phyloP scores from a whole-genome alignment of 2,888 invertebrate species.

The Melieria picta region DNA sequence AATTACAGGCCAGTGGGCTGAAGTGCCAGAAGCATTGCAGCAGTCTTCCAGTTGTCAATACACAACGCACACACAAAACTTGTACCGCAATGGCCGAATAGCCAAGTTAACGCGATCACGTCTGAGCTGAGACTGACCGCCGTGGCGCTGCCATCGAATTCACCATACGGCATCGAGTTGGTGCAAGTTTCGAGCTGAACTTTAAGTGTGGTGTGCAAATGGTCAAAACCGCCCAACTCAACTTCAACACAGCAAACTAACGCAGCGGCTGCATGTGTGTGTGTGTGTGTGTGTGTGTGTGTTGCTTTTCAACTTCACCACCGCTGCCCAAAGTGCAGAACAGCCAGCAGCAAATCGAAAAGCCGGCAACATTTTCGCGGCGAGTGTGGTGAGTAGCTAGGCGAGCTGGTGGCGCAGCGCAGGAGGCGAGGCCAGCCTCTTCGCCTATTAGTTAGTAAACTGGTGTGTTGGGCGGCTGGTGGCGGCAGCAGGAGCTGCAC shows the following conservation, averaged over 20 bases:
- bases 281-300: slow-evolving; percentile 8
- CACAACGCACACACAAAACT: slow-evolving; percentile 20
- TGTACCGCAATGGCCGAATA: slow-evolving; percentile 24
- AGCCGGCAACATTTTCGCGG: too few relatives aligned
- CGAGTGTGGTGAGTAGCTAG: too few relatives aligned
- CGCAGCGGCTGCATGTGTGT: background rate
- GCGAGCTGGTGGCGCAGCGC: slow-evolving; percentile 8
- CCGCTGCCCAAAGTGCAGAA: too few relatives aligned
- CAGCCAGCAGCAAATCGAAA: too few relatives aligned
- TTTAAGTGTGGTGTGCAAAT: background rate
- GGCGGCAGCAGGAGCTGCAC: background rate
- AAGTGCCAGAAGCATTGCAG: too few relatives aligned
- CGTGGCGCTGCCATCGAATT: slow-evolving; percentile 1
- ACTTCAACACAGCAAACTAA: slow-evolving; percentile 8
- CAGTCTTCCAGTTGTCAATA: background rate
- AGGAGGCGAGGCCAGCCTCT: background rate
- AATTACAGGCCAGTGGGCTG: too few relatives aligned
- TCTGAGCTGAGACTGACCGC: slow-evolving; percentile 46
- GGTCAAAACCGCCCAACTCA: background rate
- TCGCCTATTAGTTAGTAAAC: background rate
- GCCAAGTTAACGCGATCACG: slow-evolving; percentile 45
- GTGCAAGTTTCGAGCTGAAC: slow-evolving; percentile 6
- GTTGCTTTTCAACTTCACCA: background rate
- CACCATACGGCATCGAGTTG: slow-evolving; percentile 25
- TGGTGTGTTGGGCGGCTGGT: too few relatives aligned